These are phyloP conservation scores for Cydia amplana DNA, from an alignment of 1,140 invertebrate species.

Conservation along the genomic window DNA sequence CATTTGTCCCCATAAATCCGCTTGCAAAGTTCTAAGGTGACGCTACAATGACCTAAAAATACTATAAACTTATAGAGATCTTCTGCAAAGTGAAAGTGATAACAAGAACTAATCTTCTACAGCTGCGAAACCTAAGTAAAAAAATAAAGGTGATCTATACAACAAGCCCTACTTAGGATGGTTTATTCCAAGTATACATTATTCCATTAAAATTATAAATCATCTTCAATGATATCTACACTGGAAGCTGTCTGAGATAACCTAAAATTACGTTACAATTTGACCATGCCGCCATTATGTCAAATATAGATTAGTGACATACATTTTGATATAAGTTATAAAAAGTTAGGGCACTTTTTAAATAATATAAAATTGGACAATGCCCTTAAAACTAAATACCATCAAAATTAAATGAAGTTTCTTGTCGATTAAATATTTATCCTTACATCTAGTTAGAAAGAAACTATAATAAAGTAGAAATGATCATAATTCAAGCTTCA, in stretches of 20 bases:
- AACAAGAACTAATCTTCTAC: constrained; percentile 18
- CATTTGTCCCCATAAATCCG: background rate
- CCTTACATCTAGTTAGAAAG: constrained; percentile 54
- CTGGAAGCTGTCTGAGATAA: constrained; percentile 26
- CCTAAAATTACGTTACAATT: constrained; percentile 19
- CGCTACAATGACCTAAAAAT: constrained; percentile 54
- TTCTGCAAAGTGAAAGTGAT: constrained; percentile 35
- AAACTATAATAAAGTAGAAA: constrained; percentile 44
- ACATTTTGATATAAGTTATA: constrained; percentile 23
- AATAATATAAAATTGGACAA: constrained; percentile 31
- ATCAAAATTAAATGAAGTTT: constrained; percentile 58
- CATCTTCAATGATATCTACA: constrained; percentile 32
- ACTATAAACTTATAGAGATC: constrained; percentile 65
- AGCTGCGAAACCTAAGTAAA: constrained; percentile 21
- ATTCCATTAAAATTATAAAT: constrained; percentile 31
- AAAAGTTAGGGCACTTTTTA: constrained; percentile 23
- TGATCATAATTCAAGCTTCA: constrained; percentile 66
- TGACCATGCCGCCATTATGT: constrained; percentile 1
- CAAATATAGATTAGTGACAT: constrained; percentile 32
- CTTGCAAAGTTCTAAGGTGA: constrained; percentile 38
- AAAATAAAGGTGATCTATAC: constrained; percentile 41
- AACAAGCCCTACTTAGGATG: constrained; percentile 41
- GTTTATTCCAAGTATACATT: constrained; percentile 34
- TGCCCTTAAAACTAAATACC: constrained; percentile 17
- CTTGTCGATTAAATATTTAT: constrained; percentile 63